Conservation (phyloP, 92 coral and sea anemone species). For the Meandrina meandrites region DNA sequence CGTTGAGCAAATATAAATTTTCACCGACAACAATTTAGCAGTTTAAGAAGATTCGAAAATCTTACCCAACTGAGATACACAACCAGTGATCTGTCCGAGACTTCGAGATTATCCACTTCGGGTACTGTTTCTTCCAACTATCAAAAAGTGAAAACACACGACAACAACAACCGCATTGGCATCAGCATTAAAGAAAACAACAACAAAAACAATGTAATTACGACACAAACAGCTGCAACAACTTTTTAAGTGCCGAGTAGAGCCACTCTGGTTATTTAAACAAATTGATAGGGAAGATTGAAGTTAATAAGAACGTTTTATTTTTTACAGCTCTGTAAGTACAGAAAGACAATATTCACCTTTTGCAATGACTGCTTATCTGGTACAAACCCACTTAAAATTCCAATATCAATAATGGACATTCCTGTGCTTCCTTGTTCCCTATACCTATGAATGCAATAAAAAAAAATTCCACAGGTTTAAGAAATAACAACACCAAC, state of each 20-base stretch:
- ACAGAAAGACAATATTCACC: constrained; percentile 31
- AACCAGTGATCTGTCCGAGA: constrained; percentile 61
- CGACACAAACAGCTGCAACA: too few species aligned
- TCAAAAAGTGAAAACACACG: background rate
- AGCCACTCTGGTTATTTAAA: too few species aligned
- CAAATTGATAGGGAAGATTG: too few species aligned
- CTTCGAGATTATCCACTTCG: constrained; percentile 47
- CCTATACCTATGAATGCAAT: constrained; percentile 39
- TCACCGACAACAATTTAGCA: background rate
- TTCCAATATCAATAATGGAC: constrained; percentile 89
- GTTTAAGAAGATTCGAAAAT: background rate
- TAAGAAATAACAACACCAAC: too few species aligned
- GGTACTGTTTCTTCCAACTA: constrained; percentile 13
- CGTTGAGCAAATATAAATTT: background rate
- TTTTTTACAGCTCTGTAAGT: too few species aligned
- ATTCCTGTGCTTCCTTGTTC: constrained; percentile 72
- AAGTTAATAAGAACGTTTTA: too few species aligned
- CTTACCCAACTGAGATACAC: constrained; percentile 66
- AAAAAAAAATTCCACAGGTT: background rate
- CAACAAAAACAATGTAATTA: background rate
- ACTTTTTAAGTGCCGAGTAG: too few species aligned
- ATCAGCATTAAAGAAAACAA: background rate
- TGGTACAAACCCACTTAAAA: constrained; percentile 76
- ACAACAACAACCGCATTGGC: background rate
- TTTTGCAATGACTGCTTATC: constrained; percentile 50